Conservation (phyloP, 2,113 vertebrate species). For the Amphiprion percula region DNA sequence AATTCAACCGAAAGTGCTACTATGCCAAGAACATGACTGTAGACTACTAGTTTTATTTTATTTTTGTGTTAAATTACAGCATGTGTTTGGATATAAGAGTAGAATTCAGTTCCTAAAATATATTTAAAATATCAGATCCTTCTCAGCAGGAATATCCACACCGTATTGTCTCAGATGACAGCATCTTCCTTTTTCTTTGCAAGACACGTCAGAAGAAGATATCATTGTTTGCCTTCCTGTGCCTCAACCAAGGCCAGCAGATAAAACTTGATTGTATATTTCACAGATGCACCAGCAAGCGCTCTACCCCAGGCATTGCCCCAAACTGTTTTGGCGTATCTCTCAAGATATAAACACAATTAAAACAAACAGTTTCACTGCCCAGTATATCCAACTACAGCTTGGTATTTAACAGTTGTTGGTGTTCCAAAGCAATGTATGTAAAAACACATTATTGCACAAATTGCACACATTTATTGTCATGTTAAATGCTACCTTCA, state of each 20-base stretch:
- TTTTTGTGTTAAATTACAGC: neutral
- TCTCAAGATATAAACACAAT: conserved; percentile 8
- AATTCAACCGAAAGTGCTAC: too few relatives aligned
- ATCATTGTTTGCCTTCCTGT: conserved; percentile 31
- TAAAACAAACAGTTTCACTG: conserved; percentile 16
- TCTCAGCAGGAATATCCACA: neutral
- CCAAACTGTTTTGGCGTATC: conserved; percentile 2
- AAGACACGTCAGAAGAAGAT: conserved; percentile 16
- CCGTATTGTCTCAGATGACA: conserved; percentile 22
- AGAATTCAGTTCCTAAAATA: conserved; percentile 20
- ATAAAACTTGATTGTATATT: conserved; percentile 30
- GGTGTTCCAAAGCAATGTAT: neutral
- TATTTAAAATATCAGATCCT: conserved; percentile 29
- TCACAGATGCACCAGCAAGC: conserved; percentile 20
- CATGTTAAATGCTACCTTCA: neutral
- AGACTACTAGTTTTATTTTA: neutral
- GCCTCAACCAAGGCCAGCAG: conserved; percentile 27
- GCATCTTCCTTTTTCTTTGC: conserved; percentile 1
- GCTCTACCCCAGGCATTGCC: neutral
- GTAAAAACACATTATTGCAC: neutral
- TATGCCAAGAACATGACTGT: too few relatives aligned
- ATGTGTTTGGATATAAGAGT: conserved; percentile 1
- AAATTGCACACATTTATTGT: conserved; percentile 2
- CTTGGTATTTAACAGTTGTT: neutral
- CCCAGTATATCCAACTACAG: neutral